Evolutionary conservation across 2,113 vertebrate species (phyloP).

Genomic region (Mobula birostris): DNA sequence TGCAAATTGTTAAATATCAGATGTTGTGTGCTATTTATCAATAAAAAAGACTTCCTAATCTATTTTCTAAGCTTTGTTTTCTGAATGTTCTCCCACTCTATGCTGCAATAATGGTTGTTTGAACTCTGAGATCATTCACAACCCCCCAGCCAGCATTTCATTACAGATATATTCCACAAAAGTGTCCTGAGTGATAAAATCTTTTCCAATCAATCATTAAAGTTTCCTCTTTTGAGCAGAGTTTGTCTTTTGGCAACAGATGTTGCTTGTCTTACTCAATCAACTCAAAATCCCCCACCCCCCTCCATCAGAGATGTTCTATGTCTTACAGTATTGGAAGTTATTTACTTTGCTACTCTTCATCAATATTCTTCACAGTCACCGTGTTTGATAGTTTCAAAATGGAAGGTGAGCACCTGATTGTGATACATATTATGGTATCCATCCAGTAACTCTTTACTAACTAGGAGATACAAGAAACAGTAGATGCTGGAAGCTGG

Average conservation of each 20-base stretch:
- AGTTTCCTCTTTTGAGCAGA: constrained; percentile 43
- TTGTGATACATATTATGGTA: constrained; percentile 41
- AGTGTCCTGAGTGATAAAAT: neutral
- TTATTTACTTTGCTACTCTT: constrained; percentile 34
- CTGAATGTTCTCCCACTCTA: neutral
- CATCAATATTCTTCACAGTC: neutral
- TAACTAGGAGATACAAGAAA: neutral
- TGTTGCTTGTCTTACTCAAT: constrained; percentile 45
- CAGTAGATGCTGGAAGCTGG: no score
- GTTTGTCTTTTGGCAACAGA: constrained; percentile 33
- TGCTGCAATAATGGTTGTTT: neutral
- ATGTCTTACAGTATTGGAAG: constrained; percentile 31
- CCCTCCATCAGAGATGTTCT: constrained; percentile 36
- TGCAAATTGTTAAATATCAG: no score
- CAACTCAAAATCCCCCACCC: constrained; percentile 39
- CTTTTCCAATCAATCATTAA: constrained; percentile 48
- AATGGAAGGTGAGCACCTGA: constrained; percentile 33
- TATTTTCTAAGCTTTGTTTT: neutral
- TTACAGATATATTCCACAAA: neutral
- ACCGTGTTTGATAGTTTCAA: constrained; percentile 37
- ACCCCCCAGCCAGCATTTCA: neutral
- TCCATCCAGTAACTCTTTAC: constrained; percentile 41
- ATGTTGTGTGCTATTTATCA: no score
- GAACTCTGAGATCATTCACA: constrained; percentile 12
- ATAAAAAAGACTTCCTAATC: no score